Evolutionary conservation across 2,113 vertebrate genomes (phyloP).

Genomic region (Gallinago paraguaiae): DNA sequence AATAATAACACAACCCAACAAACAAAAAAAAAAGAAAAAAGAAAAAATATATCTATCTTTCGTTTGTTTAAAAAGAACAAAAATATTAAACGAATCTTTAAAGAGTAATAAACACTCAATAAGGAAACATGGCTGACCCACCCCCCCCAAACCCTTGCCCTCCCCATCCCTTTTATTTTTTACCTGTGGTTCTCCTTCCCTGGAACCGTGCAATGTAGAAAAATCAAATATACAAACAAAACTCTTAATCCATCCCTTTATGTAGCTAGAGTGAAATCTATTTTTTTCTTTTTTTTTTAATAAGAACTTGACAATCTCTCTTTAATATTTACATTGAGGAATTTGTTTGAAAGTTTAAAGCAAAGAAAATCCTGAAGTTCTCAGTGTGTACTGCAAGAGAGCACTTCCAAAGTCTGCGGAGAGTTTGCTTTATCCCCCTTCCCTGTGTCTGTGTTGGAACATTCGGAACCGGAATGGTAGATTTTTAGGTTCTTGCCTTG

Average conservation of each 20-base stretch:
- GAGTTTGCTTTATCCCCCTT: neutral
- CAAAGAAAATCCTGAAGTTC: constrained; percentile 64
- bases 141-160: constrained; percentile 27
- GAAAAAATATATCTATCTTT: constrained; percentile 18
- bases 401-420: neutral
- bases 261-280: constrained; percentile 78
- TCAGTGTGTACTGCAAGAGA: neutral
- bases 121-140: constrained; percentile 61
- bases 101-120: constrained; percentile 63
- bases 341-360: constrained; percentile 70
- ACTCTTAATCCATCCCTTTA: constrained; percentile 74
- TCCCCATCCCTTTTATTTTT: constrained; percentile 12
- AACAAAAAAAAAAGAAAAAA: neutral
- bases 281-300: constrained; percentile 65
- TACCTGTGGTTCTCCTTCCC: constrained; percentile 76
- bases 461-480: neutral
- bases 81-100: constrained; percentile 64
- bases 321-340: constrained; percentile 80
- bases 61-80: constrained; percentile 43
- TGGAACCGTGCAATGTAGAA: constrained; percentile 83
- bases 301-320: constrained; percentile 74
- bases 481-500: neutral
- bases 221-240: constrained; percentile 86
- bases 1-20: neutral
- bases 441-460: neutral